Evolutionary conservation across 2,113 vertebrate genomes (phyloP).

Genomic region (Camarhynchus parvulus): DNA sequence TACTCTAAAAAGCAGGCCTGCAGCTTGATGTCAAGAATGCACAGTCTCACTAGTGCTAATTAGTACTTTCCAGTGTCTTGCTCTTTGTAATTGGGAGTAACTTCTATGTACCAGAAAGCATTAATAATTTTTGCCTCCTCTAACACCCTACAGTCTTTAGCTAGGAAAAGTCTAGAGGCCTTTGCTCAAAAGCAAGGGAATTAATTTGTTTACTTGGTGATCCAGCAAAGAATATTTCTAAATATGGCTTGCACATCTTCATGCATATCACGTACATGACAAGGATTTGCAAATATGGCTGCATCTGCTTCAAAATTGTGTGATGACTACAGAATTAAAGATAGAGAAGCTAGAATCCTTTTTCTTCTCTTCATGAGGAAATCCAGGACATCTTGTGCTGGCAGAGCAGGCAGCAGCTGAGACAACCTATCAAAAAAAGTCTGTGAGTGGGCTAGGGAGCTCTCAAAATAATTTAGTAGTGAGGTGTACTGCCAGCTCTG

Average conservation of each 20-base stretch:
- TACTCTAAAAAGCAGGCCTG: background rate
- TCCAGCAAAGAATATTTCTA: background rate
- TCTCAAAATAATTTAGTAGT: background rate
- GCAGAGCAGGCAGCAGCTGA: background rate
- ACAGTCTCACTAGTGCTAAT: background rate
- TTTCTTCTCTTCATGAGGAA: background rate
- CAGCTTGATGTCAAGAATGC: background rate
- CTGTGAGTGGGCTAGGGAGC: background rate
- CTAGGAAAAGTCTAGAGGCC: background rate
- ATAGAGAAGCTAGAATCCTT: background rate
- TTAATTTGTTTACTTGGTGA: background rate
- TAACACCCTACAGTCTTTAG: background rate
- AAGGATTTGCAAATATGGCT: background rate
- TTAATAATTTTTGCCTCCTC: background rate
- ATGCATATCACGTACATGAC: background rate
- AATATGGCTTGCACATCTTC: background rate
- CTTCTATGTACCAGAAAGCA: background rate
- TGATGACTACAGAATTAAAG: background rate
- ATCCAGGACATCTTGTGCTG: background rate
- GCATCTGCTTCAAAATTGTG: background rate
- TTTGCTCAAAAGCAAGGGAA: background rate
- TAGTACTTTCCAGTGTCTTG: background rate
- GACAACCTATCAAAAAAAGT: background rate
- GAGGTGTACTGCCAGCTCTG: background rate
- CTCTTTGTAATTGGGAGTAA: background rate